Conservation (phyloP, 2,797 vertebrate species). For the Hydrophis major region DNA sequence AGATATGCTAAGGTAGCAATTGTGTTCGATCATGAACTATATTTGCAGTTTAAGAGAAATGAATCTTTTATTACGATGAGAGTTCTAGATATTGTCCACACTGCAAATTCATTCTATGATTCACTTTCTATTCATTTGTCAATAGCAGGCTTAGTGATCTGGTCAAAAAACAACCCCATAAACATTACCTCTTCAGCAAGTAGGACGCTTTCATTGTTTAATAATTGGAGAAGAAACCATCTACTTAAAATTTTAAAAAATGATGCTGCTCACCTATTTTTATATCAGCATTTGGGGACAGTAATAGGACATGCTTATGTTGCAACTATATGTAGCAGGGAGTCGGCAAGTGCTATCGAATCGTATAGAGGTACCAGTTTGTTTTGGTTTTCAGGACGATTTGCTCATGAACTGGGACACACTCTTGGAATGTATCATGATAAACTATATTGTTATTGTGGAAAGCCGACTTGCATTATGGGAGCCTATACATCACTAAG, state of each 20-base stretch:
- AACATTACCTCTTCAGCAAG: background rate
- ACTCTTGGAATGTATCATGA: constrained; percentile 27
- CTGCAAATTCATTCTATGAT: background rate
- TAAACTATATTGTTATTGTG: constrained; percentile 7
- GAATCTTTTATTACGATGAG: background rate
- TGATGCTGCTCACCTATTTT: constrained; percentile 60
- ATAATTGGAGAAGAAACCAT: background rate
- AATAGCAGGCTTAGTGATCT: constrained; percentile 54
- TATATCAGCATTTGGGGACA: background rate
- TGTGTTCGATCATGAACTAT: background rate
- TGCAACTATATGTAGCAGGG: background rate
- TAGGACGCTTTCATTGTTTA: background rate
- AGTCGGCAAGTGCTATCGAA: background rate
- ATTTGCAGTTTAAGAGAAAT: background rate
- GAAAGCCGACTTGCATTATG: constrained; percentile 51
- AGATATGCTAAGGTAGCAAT: background rate
- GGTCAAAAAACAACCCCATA: constrained; percentile 43
- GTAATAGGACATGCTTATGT: background rate
- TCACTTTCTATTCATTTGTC: background rate
- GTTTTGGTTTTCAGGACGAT: constrained; percentile 11
- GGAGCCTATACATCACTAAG: accelerated
- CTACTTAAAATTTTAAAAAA: background rate
- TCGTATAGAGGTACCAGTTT: background rate
- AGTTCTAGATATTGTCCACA: background rate
- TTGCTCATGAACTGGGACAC: constrained; percentile 1